Evolutionary conservation across 1,140 invertebrate species (phyloP).

Genomic region (Ceratitis capitata): DNA sequence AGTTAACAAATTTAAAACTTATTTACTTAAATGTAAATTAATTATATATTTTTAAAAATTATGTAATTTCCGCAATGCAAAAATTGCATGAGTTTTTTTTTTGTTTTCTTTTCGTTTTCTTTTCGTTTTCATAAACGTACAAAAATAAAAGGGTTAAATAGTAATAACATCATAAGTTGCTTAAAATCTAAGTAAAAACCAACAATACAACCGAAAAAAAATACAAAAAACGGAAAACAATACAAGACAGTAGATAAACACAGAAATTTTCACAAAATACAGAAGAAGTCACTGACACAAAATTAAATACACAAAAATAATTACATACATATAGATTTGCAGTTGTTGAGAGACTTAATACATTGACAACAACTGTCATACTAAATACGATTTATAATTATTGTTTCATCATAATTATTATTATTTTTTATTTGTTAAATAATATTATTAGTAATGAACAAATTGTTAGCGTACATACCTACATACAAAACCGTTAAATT

Average conservation of each 20-base stretch:
- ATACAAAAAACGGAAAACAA: too few species aligned
- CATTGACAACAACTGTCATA: not conserved
- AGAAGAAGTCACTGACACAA: not conserved
- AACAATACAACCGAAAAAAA: not conserved
- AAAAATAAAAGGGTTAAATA: not conserved
- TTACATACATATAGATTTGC: not conserved
- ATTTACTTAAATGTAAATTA: conserved; percentile 37
- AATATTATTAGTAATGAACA: not conserved
- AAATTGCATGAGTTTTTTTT: not conserved
- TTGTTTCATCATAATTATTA: not conserved
- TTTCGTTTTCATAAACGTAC: too few species aligned
- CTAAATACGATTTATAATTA: not conserved
- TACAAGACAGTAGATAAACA: too few species aligned
- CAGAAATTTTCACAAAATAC: too few species aligned
- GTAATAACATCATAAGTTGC: not conserved
- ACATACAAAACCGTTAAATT: not conserved
- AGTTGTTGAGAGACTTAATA: conserved; percentile 16
- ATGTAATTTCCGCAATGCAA: conserved; percentile 20
- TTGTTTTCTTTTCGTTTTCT: not conserved
- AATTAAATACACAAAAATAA: not conserved
- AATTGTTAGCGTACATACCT: not conserved
- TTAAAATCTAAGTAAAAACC: not conserved
- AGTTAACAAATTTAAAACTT: conserved; percentile 30
- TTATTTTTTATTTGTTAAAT: not conserved
- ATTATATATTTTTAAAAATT: not conserved